These are phyloP conservation scores for Euproctis similis DNA, from an alignment of 2,888 invertebrate species.

Conservation along the genomic window DNA sequence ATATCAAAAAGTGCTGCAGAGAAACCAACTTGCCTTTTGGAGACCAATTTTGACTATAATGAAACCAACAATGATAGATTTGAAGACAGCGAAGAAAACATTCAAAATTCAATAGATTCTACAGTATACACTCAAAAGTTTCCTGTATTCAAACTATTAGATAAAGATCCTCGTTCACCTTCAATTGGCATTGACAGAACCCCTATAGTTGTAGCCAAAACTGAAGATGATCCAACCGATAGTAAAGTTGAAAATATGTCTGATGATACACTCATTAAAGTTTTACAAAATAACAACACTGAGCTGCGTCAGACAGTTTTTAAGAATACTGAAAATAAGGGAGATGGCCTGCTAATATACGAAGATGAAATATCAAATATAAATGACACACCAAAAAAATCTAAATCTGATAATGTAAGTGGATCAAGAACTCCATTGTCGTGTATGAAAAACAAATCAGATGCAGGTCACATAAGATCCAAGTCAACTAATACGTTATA, in stretches of 20 bases:
- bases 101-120: conserved; percentile 8
- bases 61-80: conserved; percentile 45
- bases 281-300: conserved; percentile 52
- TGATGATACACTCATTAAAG: conserved; percentile 62
- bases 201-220: conserved; percentile 57
- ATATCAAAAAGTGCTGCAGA: conserved; percentile 35
- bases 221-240: conserved; percentile 28
- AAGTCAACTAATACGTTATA: conserved; percentile 58
- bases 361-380: conserved; percentile 63
- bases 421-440: conserved; percentile 65
- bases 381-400: conserved; percentile 53
- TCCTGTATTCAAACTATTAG: conserved; percentile 42
- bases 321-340: conserved; percentile 41
- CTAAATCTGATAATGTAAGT: conserved; percentile 43
- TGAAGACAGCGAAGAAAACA: conserved; percentile 34
- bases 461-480: conserved; percentile 51
- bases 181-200: conserved; percentile 66
- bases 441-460: conserved; percentile 68
- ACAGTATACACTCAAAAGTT: conserved; percentile 23
- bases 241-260: conserved; percentile 67
- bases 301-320: conserved; percentile 38
- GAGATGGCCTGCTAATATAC: conserved; percentile 74
- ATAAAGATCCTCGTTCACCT: conserved; percentile 67
- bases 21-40: conserved; percentile 65
- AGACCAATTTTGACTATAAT: conserved; percentile 78